A percentile compares a stretch with the other conserved stretches of the same genome.
These are phyloP conservation scores for Lamellibrachia luymesi DNA, from an alignment of 1,140 invertebrate species.

Conservation along the genomic window DNA sequence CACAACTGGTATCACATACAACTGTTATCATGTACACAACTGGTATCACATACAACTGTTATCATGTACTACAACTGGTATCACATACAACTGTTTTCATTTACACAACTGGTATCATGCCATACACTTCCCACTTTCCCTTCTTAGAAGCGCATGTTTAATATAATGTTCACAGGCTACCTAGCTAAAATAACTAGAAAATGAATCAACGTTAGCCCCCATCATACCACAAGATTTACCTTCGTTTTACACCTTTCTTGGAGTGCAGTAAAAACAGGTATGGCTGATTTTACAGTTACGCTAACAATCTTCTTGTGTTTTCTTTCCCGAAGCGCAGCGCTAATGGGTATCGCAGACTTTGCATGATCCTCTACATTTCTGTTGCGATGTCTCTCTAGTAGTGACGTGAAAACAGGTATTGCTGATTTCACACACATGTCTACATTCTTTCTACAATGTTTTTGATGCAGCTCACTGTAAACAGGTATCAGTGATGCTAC, in stretches of 20 bases:
- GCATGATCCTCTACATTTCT: neutral
- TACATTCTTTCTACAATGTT: neutral
- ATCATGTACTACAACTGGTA: too few species aligned
- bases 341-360: neutral
- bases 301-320: neutral
- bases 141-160: too few species aligned
- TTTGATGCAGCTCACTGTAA: neutral
- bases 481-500: neutral
- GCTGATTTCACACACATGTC: neutral
- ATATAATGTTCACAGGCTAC: too few species aligned
- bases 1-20: too few species aligned
- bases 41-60: too few species aligned
- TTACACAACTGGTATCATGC: too few species aligned
- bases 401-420: neutral
- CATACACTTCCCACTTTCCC: too few species aligned
- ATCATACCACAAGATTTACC: neutral
- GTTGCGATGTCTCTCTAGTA: neutral
- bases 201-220: too few species aligned
- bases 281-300: neutral
- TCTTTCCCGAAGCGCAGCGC: neutral
- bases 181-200: too few species aligned
- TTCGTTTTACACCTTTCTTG: neutral
- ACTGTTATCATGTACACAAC: too few species aligned
- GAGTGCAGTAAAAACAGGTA: neutral
- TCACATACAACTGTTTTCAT: too few species aligned